These are phyloP conservation scores for Lucilia sericata DNA, from an alignment of 1,140 invertebrate genomes.

Conservation along the genomic window DNA sequence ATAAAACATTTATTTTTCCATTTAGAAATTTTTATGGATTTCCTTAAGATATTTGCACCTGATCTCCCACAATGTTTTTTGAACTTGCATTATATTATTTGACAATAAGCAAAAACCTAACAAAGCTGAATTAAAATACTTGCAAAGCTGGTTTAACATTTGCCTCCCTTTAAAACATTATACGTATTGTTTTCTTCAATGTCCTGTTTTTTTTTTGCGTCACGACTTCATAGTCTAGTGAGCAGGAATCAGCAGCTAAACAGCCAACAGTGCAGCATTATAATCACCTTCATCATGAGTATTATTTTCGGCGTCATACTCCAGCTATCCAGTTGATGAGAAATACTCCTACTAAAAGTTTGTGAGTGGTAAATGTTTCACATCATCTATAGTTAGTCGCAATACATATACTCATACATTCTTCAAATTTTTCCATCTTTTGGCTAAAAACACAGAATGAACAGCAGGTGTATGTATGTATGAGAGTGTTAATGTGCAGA, in stretches of 20 bases:
- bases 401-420: neutral
- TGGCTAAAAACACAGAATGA: no score
- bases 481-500: no score
- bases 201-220: neutral
- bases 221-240: no score
- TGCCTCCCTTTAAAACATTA: neutral
- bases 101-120: neutral
- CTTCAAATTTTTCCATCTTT: neutral
- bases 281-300: neutral
- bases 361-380: conserved; percentile 7
- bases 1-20: conserved; percentile 4
- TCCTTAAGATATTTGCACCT: conserved; percentile 29
- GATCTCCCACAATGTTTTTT: conserved; percentile 32
- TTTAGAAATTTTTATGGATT: conserved; percentile 36
- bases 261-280: neutral
- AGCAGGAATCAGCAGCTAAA: neutral
- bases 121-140: neutral
- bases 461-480: no score
- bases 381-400: neutral
- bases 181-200: neutral
- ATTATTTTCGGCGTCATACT: neutral
- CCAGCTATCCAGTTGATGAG: neutral
- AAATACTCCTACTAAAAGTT: neutral
- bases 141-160: conserved; percentile 3
- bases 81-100: conserved; percentile 24